A percentile compares a stretch with the other conserved stretches of the same genome.
These are phyloP conservation scores for Telmatherina bonti DNA, from an alignment of 2,797 vertebrate genomes.

Conservation along the genomic window DNA sequence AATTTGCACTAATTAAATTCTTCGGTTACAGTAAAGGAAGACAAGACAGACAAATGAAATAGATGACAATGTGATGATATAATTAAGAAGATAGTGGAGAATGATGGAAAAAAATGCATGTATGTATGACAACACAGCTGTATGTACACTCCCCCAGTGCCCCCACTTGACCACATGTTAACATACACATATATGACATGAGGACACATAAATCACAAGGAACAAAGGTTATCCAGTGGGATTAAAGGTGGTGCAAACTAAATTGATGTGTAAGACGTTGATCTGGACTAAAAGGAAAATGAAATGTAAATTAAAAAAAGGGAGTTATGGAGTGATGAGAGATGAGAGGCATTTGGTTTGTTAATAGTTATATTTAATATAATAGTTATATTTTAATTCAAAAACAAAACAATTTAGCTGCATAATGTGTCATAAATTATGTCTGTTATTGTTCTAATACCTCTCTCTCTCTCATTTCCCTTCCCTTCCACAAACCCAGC, in stretches of 20 bases:
- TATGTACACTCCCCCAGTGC: constrained; percentile 64
- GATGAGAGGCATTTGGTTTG: constrained; percentile 33
- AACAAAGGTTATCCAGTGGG: constrained; percentile 35
- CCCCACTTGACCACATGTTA: constrained; percentile 55
- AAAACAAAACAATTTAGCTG: background rate
- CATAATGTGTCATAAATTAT: constrained; percentile 2
- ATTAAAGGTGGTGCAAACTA: constrained; percentile 31
- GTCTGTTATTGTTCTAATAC: constrained; percentile 4
- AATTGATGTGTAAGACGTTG: constrained; percentile 36
- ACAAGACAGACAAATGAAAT: background rate
- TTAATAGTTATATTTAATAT: background rate
- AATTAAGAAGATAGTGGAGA: background rate
- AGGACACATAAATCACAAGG: constrained; percentile 50
- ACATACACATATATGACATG: constrained; percentile 62
- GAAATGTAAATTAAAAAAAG: constrained; percentile 45
- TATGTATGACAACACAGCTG: constrained; percentile 57
- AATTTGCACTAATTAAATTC: background rate
- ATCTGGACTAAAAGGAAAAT: constrained; percentile 32
- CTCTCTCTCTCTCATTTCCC: constrained; percentile 57
- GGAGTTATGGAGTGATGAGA: constrained; percentile 48
- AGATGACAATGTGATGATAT: background rate
- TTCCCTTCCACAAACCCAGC: constrained; percentile 60
- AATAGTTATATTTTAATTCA: too few relatives aligned
- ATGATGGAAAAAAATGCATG: constrained; percentile 1
- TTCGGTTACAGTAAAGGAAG: background rate